These are phyloP conservation scores for Ictalurus furcatus DNA, from an alignment of 2,113 vertebrate species.

Conservation along the genomic window DNA sequence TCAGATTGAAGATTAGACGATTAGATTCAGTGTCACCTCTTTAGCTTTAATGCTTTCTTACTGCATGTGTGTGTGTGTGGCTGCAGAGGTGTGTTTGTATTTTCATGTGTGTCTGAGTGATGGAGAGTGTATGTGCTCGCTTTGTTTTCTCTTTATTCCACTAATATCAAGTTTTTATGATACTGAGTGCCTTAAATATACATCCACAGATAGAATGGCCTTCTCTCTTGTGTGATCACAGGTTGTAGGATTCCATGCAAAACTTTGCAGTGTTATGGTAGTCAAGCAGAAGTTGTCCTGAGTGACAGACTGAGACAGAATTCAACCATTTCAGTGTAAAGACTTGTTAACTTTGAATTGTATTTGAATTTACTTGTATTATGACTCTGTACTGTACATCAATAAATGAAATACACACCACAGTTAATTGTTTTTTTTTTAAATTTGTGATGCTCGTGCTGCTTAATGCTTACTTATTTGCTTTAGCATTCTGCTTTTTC, in stretches of 20 bases:
- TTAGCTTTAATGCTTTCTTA: slow-evolving; percentile 66
- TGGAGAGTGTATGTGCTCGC: slow-evolving; percentile 8
- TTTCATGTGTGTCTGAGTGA: slow-evolving; percentile 35
- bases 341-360: slow-evolving; percentile 28
- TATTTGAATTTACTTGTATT: slow-evolving; percentile 29
- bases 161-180: slow-evolving; percentile 59
- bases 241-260: slow-evolving; percentile 27
- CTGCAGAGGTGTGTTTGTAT: slow-evolving; percentile 26
- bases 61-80: slow-evolving; percentile 41
- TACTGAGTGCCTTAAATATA: slow-evolving; percentile 77
- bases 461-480: background rate
- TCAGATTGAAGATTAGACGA: slow-evolving; percentile 61
- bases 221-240: slow-evolving; percentile 44
- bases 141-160: slow-evolving; percentile 57
- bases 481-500: background rate
- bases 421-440: background rate
- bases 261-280: slow-evolving; percentile 54
- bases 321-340: slow-evolving; percentile 42
- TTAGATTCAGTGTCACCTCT: slow-evolving; percentile 69
- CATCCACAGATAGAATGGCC: slow-evolving; percentile 41
- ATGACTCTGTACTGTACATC: slow-evolving; percentile 33
- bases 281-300: slow-evolving; percentile 36
- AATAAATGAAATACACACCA: slow-evolving; percentile 39
- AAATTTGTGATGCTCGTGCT: background rate
- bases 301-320: slow-evolving; percentile 35